Percentiles rank a stretch among this genome's conserved stretches.
Conservation (phyloP, 2,888 invertebrate species). For the Schrankia costaestrigalis region DNA sequence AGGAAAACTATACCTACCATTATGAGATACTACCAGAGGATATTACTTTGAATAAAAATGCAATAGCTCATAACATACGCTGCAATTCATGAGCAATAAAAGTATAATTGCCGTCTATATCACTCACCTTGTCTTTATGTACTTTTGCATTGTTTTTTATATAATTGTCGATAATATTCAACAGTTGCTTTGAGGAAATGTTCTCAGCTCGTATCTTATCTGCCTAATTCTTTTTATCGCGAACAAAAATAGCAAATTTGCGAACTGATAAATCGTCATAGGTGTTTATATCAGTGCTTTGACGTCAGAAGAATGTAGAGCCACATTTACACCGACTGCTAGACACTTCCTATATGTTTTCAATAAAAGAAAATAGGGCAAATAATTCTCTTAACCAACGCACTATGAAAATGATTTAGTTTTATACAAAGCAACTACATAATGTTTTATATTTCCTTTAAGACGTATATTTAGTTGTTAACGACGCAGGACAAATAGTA, state of each 20-base stretch:
- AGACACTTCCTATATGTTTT: conserved; percentile 17
- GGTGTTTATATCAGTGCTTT: conserved; percentile 32
- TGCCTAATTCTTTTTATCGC: conserved; percentile 44
- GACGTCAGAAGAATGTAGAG: conserved; percentile 36
- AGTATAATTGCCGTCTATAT: conserved; percentile 52
- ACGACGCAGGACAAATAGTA: conserved; percentile 4
- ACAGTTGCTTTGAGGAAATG: conserved; percentile 69
- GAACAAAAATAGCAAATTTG: conserved; percentile 51
- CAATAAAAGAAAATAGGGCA: conserved; percentile 8
- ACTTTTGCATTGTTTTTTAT: conserved; percentile 36
- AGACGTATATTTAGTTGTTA: too few species aligned
- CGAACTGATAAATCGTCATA: conserved; percentile 46
- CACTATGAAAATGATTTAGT: background rate
- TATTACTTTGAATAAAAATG: conserved; percentile 35
- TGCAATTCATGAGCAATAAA: conserved; percentile 19
- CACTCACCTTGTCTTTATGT: too few species aligned
- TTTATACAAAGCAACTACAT: too few species aligned
- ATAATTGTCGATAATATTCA: conserved; percentile 26
- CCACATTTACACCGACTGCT: conserved; percentile 7
- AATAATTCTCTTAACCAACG: conserved; percentile 1
- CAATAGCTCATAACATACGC: conserved; percentile 11
- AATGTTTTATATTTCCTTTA: too few species aligned
- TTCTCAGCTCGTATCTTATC: conserved; percentile 51
- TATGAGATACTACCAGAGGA: conserved; percentile 48
- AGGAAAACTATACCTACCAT: conserved; percentile 60